These are phyloP conservation scores for Semnornis frantzii DNA, from an alignment of 2,113 vertebrate species.

Conservation along the genomic window DNA sequence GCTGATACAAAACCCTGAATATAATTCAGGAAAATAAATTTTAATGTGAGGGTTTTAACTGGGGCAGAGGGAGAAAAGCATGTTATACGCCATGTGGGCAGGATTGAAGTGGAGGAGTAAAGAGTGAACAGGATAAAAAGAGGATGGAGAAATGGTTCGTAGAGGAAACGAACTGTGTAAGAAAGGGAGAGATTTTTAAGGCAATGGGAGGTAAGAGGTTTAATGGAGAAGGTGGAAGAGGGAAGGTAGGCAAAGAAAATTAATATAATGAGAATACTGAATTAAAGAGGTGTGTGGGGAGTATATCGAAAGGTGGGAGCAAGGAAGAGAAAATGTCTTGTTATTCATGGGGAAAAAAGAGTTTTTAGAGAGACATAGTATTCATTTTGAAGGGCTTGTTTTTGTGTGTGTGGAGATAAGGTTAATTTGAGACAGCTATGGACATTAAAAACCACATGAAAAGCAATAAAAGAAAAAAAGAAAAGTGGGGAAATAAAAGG, in stretches of 20 bases:
- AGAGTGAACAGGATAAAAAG: neutral
- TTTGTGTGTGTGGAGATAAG: neutral
- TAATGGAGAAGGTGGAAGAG: conserved; percentile 5
- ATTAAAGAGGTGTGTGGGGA: neutral
- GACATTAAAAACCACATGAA: neutral
- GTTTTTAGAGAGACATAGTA: neutral
- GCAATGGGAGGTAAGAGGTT: neutral
- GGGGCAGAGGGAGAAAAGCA: neutral
- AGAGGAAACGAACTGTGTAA: neutral
- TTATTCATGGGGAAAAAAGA: neutral
- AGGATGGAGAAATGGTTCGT: neutral
- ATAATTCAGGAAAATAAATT: conserved; percentile 15
- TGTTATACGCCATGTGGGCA: neutral
- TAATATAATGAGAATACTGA: neutral
- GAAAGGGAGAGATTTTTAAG: neutral
- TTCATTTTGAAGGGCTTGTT: neutral
- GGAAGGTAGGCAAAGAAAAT: neutral
- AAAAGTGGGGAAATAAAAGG: neutral
- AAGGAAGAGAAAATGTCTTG: neutral
- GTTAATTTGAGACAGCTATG: neutral
- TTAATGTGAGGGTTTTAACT: conserved; percentile 20
- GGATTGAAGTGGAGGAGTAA: conserved; percentile 24
- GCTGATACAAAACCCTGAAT: neutral
- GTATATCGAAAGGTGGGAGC: neutral
- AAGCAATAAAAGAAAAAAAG: neutral